These are phyloP conservation scores for Hyperoodon ampullatus DNA, from an alignment of 2,113 vertebrate genomes.

Conservation along the genomic window DNA sequence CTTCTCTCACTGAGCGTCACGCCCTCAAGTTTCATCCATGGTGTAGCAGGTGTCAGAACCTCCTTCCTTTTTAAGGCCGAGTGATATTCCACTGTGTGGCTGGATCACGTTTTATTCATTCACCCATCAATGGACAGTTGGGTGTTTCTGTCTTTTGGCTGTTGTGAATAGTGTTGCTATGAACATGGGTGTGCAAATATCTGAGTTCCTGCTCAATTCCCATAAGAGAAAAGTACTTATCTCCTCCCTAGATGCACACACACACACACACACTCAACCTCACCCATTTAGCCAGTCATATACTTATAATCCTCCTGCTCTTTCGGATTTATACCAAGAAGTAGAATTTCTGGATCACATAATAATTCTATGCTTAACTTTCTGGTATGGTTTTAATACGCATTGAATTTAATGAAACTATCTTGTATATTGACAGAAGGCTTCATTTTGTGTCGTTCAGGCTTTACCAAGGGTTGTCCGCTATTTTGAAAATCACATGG, in stretches of 20 bases:
- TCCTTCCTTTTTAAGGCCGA: background rate
- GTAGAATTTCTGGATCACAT: background rate
- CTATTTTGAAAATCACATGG: background rate
- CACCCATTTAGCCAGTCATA: background rate
- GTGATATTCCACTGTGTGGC: background rate
- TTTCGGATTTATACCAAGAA: accelerated
- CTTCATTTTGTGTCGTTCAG: background rate
- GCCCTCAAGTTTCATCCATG: background rate
- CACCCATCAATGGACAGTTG: background rate
- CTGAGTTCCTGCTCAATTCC: background rate
- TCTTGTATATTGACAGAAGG: background rate
- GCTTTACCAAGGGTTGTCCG: background rate
- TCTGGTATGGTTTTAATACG: background rate
- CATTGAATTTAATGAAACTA: no score
- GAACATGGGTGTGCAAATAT: no score
- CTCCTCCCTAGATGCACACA: background rate
- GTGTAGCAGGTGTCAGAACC: background rate
- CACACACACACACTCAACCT: background rate
- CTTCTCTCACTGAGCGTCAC: background rate
- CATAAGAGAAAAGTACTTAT: background rate
- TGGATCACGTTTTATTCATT: background rate
- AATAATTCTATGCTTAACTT: background rate
- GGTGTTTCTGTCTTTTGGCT: background rate
- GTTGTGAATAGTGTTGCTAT: background rate
- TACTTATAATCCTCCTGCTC: background rate